These are phyloP conservation scores for Lycaena phlaeas DNA, from an alignment of 2,888 invertebrate species.

Conservation along the genomic window DNA sequence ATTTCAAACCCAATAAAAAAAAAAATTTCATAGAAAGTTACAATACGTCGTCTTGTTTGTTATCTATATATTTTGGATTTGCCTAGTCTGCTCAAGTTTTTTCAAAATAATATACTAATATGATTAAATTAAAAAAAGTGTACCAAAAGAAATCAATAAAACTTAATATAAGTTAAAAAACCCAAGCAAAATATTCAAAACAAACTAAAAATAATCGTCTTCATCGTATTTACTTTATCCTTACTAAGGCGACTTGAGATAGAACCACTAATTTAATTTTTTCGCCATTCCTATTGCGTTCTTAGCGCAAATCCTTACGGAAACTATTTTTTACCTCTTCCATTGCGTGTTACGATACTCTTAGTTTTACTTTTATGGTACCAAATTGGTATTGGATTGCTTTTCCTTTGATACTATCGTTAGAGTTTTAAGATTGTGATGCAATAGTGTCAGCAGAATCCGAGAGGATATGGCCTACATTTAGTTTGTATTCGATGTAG, in stretches of 20 bases:
- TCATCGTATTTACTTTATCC: slow-evolving; percentile 14
- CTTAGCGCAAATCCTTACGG: not conserved
- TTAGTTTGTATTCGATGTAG: slow-evolving; percentile 37
- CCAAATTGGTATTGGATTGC: not conserved
- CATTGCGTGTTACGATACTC: not conserved
- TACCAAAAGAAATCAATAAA: no score
- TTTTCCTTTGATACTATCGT: not conserved
- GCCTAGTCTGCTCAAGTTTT: no score
- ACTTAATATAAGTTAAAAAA: no score
- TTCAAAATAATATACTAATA: no score
- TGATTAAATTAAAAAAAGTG: no score
- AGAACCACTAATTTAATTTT: slow-evolving; percentile 26
- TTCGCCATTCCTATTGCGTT: slow-evolving; percentile 15
- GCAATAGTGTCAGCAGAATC: slow-evolving; percentile 16
- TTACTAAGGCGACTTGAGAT: slow-evolving; percentile 15
- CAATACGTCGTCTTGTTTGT: no score
- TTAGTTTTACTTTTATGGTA: not conserved
- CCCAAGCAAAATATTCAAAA: slow-evolving; percentile 9
- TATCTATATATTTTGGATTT: no score
- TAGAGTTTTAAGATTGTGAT: slow-evolving; percentile 8
- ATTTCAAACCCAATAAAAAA: no score
- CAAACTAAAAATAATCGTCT: slow-evolving; percentile 16
- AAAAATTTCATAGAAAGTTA: no score
- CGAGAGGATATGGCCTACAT: slow-evolving; percentile 23
- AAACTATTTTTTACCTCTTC: not conserved